phyloP scores from a whole-genome alignment of 2,888 invertebrate species.

The Drosophila hawaiiensis region DNA sequence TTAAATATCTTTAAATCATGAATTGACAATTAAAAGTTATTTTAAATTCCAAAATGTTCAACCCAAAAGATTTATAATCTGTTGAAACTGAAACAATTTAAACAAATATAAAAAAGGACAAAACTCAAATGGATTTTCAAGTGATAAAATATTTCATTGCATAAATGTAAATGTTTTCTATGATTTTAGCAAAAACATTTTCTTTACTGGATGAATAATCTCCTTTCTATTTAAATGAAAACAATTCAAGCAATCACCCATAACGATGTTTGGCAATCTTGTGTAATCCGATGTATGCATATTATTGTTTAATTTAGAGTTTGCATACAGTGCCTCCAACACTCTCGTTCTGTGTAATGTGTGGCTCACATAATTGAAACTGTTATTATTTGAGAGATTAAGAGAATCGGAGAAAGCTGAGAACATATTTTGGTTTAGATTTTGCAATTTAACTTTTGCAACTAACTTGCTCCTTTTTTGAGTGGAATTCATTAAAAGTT shows the following conservation, averaged over 20 bases:
- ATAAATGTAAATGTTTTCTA: not conserved
- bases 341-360: not conserved
- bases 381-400: constrained; percentile 1
- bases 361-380: not conserved
- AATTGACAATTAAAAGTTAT: not conserved
- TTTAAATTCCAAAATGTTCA: not conserved
- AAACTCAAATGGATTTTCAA: not conserved
- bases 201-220: not conserved
- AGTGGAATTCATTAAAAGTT: constrained; percentile 16
- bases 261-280: not conserved
- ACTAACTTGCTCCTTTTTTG: not conserved
- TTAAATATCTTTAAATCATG: not conserved
- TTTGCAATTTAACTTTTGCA: constrained; percentile 16
- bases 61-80: not conserved
- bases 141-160: not conserved
- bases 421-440: not conserved
- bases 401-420: constrained; percentile 4
- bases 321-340: not conserved
- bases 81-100: not conserved
- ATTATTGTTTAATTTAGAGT: constrained; percentile 8
- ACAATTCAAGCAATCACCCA: not conserved
- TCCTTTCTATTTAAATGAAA: not conserved
- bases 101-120: not conserved
- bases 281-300: not conserved
- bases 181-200: not conserved